Conservation (phyloP, 2,888 invertebrate species). For the Rhaphigaster nebulosa region DNA sequence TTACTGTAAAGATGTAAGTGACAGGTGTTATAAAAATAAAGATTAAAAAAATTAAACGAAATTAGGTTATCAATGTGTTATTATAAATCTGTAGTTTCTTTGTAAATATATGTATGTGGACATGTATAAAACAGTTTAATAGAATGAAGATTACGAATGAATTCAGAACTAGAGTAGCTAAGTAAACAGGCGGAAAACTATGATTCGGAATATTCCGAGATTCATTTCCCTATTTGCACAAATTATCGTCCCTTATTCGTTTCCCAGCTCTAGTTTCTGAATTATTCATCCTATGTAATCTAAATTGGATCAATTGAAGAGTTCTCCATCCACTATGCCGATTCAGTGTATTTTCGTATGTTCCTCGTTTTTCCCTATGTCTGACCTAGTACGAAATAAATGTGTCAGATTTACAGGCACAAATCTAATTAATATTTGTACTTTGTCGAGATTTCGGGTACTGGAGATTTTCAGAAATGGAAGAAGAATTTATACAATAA, state of each 20-base stretch:
- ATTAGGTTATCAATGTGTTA: neutral
- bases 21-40: too few relatives aligned
- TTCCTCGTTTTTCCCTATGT: neutral
- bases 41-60: neutral
- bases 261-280: neutral
- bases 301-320: neutral
- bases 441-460: too few relatives aligned
- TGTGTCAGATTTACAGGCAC: neutral
- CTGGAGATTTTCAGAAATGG: too few relatives aligned
- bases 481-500: too few relatives aligned
- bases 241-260: constrained; percentile 14
- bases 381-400: neutral
- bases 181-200: constrained; percentile 18
- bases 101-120: neutral
- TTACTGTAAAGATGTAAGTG: too few relatives aligned
- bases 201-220: constrained; percentile 29
- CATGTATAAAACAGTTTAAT: neutral
- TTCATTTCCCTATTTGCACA: neutral
- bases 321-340: neutral
- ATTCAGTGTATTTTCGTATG: neutral
- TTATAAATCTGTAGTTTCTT: neutral
- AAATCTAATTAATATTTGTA: neutral
- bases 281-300: constrained; percentile 16
- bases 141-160: neutral
- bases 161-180: neutral